A percentile compares a stretch with the other conserved stretches of the same genome.
Conservation (phyloP, 2,888 invertebrate species). For the Elmis aenea region DNA sequence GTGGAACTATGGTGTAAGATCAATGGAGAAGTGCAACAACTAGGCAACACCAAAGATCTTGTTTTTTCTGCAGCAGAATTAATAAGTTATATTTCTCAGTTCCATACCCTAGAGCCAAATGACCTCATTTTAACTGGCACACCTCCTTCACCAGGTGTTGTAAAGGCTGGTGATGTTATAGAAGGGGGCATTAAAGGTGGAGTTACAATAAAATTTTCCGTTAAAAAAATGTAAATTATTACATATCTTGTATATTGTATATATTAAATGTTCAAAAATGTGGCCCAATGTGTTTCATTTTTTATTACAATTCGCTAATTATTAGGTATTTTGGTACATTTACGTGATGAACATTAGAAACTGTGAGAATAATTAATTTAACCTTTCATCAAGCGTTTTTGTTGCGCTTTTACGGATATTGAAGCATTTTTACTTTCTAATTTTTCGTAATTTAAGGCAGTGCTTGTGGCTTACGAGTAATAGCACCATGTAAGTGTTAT, state of each 20-base stretch:
- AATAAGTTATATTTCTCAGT: constrained; percentile 61
- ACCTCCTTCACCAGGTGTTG: constrained; percentile 60
- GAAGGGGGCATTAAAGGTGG: constrained; percentile 54
- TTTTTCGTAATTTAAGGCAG: no score
- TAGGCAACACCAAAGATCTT: constrained; percentile 62
- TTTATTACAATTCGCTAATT: no score
- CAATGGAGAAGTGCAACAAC: constrained; percentile 57
- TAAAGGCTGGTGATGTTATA: constrained; percentile 61
- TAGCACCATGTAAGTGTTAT: no score
- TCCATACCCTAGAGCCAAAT: constrained; percentile 66
- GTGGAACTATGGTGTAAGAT: constrained; percentile 57
- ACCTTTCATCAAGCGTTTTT: no score
- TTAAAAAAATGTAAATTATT: constrained; percentile 19
- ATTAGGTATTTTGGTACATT: no score
- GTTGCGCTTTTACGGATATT: no score
- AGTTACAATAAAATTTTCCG: constrained; percentile 43
- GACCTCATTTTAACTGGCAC: constrained; percentile 74
- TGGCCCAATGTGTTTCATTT: no score
- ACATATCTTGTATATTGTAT: background rate
- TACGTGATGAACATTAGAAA: no score
- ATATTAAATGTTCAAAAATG: no score
- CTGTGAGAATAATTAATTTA: no score
- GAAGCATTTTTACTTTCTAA: no score
- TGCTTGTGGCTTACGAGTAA: no score
- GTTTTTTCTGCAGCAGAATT: constrained; percentile 61